phyloP scores from a whole-genome alignment of 2,113 vertebrate genomes.

The Gadus macrocephalus region DNA sequence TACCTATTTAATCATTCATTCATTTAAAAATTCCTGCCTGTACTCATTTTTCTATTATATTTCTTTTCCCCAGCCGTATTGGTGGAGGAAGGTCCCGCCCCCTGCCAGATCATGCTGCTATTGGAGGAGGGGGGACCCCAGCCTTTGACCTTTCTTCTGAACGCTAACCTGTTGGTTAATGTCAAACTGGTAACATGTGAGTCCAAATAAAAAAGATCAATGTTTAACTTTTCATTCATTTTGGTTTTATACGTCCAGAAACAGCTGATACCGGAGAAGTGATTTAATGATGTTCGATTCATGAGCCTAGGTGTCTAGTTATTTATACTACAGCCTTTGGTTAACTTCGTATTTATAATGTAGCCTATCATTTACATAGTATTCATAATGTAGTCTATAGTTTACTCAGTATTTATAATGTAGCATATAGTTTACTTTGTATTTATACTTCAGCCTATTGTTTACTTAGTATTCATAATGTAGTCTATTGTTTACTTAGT shows the following conservation, averaged over 20 bases:
- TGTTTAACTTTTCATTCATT: neutral
- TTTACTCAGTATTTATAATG: neutral
- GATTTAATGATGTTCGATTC: no score
- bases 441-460: neutral
- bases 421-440: neutral
- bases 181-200: slow-evolving; percentile 86
- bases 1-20: neutral
- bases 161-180: slow-evolving; percentile 90
- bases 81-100: slow-evolving; percentile 81
- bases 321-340: no score
- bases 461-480: no score
- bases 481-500: neutral
- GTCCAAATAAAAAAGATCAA: slow-evolving; percentile 38
- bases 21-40: neutral
- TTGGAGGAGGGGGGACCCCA: slow-evolving; percentile 76
- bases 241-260: neutral
- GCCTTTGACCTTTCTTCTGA: slow-evolving; percentile 87
- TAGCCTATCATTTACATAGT: no score
- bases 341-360: neutral
- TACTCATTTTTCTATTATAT: neutral
- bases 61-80: slow-evolving; percentile 66
- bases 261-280: neutral
- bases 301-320: no score
- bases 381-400: no score
- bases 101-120: slow-evolving; percentile 75